Percentiles rank a stretch among this genome's conserved stretches.
These are phyloP conservation scores for Steromphala cineraria DNA, from an alignment of 2,888 invertebrate genomes.

Conservation along the genomic window DNA sequence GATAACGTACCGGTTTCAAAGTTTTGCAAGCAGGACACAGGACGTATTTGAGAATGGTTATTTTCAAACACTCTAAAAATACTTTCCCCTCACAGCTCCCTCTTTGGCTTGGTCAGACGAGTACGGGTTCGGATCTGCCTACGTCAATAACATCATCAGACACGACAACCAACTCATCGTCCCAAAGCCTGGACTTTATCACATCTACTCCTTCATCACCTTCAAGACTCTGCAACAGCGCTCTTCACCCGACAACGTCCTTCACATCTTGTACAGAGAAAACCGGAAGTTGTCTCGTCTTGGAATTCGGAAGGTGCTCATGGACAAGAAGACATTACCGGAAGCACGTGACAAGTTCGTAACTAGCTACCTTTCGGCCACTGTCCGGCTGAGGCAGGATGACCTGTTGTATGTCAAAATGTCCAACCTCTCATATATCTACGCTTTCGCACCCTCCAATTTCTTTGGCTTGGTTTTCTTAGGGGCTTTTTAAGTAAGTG, in stretches of 20 bases:
- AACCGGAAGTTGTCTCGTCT: not conserved
- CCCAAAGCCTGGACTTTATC: not conserved
- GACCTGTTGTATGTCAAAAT: not conserved
- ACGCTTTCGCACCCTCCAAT: not conserved
- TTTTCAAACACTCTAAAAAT: no score
- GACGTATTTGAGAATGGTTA: no score
- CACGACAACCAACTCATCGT: not conserved
- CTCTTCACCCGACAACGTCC: not conserved
- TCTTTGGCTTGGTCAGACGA: not conserved
- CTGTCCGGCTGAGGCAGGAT: not conserved
- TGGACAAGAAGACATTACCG: not conserved
- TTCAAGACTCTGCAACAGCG: not conserved
- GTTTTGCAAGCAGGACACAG: no score
- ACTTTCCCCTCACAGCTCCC: not conserved
- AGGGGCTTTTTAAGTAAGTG: no score
- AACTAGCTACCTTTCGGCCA: not conserved
- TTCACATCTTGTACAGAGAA: not conserved
- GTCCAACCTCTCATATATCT: not conserved
- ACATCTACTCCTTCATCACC: not conserved
- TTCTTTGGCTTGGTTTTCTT: not conserved
- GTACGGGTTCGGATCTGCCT: not conserved
- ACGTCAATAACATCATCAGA: not conserved
- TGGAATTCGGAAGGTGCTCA: not conserved
- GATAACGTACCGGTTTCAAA: no score
- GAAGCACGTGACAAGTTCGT: not conserved